Evolutionary conservation across 1,140 invertebrate genomes (phyloP).

Genomic region (Coenobita brevimanus): DNA sequence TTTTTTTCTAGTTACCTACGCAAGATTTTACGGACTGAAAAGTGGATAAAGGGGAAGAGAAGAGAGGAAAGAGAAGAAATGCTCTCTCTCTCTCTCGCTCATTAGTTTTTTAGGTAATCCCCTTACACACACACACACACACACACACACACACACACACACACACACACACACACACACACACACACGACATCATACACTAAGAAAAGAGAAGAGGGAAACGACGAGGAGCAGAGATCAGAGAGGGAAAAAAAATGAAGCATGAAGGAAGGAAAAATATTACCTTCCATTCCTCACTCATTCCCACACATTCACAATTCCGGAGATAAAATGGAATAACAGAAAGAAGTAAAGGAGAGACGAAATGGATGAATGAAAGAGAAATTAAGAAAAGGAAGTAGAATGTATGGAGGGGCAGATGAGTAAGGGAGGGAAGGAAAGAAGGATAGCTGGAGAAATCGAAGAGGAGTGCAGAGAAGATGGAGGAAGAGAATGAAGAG

Average conservation of each 20-base stretch:
- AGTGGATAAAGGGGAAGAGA: too few species aligned
- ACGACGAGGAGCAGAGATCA: neutral
- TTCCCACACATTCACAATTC: neutral
- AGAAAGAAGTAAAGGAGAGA: neutral
- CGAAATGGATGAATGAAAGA: slow-evolving; percentile 12
- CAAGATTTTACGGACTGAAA: neutral
- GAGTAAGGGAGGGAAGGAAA: slow-evolving; percentile 27
- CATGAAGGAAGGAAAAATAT: neutral
- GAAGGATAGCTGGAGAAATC: neutral
- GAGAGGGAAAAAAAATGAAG: neutral
- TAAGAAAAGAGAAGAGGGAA: neutral
- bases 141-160: too few species aligned
- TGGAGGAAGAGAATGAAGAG: too few species aligned
- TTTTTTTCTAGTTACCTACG: neutral
- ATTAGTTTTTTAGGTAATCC: too few species aligned
- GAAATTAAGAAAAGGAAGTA: slow-evolving; percentile 5
- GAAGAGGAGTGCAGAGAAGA: too few species aligned
- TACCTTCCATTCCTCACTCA: neutral
- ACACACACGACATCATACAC: too few species aligned
- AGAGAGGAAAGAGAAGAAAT: neutral
- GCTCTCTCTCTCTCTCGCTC: too few species aligned
- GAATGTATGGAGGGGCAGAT: slow-evolving; percentile 2
- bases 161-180: too few species aligned
- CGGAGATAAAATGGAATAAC: neutral
- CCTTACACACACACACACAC: too few species aligned